Base-by-base conservation (phyloP, 2,888 invertebrate species). In the Hedychridium roseum region DNA sequence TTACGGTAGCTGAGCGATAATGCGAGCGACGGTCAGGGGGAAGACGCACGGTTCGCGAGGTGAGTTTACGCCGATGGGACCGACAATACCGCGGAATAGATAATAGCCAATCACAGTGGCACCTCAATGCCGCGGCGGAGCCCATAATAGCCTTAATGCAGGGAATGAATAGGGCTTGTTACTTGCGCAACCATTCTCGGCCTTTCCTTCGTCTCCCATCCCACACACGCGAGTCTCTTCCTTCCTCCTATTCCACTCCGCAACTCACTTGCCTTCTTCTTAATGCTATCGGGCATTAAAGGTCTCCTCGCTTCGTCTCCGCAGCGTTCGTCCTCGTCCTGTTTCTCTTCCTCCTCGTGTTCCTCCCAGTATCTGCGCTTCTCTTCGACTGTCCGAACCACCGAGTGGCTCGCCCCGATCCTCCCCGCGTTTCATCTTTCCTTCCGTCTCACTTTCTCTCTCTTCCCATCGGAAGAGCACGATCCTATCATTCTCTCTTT, bases 121-220 rank as follows among this genome's bases (percentile, higher is more conserved):
- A 43, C 55, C 53, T 59, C 61, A 57, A 60, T 64, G 63, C 64
- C 59, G 50, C 44, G 39, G 53, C 18, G 7, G 32, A 40, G 50
- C 12, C 51, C 52, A 66, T 71, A 70, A 71, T 66, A 60, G 69
- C 57, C 55, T 60, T 69, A 68, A 71, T 71, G 64, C 60, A 59
- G 58, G 39, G 32, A 38, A 43, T 69, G 70, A 71, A 70, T 71
- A 66, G 70, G 43, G 54, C 60, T 71, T 64, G 64, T 71, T 66
- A 68, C 70, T 66, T 59, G 63, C 66, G 61, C 57, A 67, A 69
- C 64, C 57, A 47, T 56, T 53, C 52, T 52, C 50, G 46, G 49
- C 47, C 40, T 37, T 45, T 45, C 47, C 43, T 43, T 17, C 11
- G 39, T 36, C 5, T 18, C 23, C 20, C 20, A 5, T 23, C 23